A percentile compares a stretch with the other conserved stretches of the same genome.
phyloP scores from a whole-genome alignment of 2,113 vertebrate species.

The Campylorhamphus procurvoides region DNA sequence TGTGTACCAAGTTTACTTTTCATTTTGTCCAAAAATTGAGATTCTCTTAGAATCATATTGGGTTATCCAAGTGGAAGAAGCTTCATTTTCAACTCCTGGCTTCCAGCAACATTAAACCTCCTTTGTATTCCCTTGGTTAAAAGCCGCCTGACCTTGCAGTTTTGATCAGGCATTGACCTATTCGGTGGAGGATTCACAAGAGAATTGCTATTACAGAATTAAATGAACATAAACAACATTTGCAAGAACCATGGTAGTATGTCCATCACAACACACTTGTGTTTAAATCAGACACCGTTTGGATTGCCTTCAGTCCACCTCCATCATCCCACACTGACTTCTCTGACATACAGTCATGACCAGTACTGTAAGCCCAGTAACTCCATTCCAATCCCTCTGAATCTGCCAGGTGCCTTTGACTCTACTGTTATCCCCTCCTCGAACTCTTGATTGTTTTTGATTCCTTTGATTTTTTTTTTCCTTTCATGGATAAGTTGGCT shows the following conservation, averaged over 20 bases:
- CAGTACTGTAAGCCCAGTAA: neutral
- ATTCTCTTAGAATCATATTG: neutral
- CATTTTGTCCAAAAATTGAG: neutral
- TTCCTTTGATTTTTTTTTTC: neutral
- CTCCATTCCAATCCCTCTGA: neutral
- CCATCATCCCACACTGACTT: neutral
- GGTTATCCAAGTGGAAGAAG: neutral
- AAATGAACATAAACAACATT: neutral
- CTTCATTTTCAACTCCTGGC: neutral
- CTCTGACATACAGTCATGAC: accelerated
- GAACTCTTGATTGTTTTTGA: neutral
- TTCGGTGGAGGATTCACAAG: neutral
- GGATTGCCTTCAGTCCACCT: neutral
- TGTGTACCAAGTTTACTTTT: neutral
- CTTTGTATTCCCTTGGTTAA: neutral
- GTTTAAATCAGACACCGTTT: neutral
- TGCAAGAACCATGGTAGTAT: neutral
- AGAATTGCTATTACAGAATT: neutral
- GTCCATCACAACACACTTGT: neutral
- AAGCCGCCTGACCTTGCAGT: neutral
- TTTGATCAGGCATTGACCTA: neutral
- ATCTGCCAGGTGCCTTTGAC: neutral
- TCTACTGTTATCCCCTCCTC: neutral
- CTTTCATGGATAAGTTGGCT: neutral
- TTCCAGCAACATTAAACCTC: neutral